Evolutionary conservation across 2,113 vertebrate genomes (phyloP), one percentile per base, ranked within the genome.

Genomic region (Glaucomys volans): DNA sequence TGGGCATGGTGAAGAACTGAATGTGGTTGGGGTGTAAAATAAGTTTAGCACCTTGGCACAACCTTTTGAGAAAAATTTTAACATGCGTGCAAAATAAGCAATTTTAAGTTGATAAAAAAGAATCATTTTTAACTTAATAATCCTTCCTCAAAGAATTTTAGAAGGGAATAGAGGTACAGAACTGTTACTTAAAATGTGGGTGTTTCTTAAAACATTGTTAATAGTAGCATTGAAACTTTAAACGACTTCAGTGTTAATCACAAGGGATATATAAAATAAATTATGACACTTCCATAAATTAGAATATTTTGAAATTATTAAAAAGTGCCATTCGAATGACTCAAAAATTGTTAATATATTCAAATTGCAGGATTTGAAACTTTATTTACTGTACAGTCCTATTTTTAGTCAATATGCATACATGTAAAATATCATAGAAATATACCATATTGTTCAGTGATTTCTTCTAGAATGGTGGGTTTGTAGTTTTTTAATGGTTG

Each of bases 41-140:
- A 96, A 79, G 26, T 87, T 83, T 64, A 50, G 17, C 71, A 94
- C 28, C 54, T 8, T 59, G 66, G 20, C 28, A 59, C 0, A 67
- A 76, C 18, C 20, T 77, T 95, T 93, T 92, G 90, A 89, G 59
- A 93, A 71, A 59, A 74, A 17, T 77, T 95, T 93, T 52, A 47
- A 79, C 67, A 71, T 47, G 7, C 50, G 86, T 88, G 18, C 35
- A 93, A 88, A 87, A 85, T 52, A 89, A 32, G 12, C 9, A 20
- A 20, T 90, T 87, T 96, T 35, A 89, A 83, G 80, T 84, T 89
- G 6, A n/a, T 72, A 72, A 77, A 52, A 59, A 88, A 59, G 13
- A 26, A 13, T 88, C 4, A 13, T n/a, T 66, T 91, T 89, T 74
- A 14, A 74, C 54, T 64, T 50, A 82, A 17, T 64, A 52, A 75